Evolutionary conservation across 2,797 vertebrate genomes (phyloP).

Genomic region (Enteromius paludinosus): DNA sequence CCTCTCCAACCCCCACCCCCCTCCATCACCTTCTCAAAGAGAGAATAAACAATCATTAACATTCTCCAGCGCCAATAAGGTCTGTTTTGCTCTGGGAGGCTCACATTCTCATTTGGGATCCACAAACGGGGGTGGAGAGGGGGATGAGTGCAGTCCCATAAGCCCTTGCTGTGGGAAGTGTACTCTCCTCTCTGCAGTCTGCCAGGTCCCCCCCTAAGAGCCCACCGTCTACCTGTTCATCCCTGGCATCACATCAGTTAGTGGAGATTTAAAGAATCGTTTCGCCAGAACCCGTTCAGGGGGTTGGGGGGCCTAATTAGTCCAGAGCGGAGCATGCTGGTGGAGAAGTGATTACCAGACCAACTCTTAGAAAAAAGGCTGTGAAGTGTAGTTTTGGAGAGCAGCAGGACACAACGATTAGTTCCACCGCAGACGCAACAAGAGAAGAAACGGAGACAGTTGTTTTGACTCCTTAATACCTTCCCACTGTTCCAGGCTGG

Average conservation of each 20-base stretch:
- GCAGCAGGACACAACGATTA: slow-evolving; percentile 44
- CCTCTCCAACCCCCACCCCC: slow-evolving; percentile 40
- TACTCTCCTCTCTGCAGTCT: slow-evolving; percentile 35
- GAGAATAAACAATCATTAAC: slow-evolving; percentile 64
- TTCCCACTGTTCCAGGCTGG: slow-evolving; percentile 35
- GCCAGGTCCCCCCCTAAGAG: slow-evolving; percentile 36
- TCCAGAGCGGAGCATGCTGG: slow-evolving; percentile 70
- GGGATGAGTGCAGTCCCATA: slow-evolving; percentile 44
- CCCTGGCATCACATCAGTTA: slow-evolving; percentile 76
- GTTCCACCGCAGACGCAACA: slow-evolving; percentile 32
- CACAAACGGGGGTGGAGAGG: slow-evolving; percentile 60
- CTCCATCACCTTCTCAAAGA: slow-evolving; percentile 50
- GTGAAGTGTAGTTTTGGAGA: slow-evolving; percentile 38
- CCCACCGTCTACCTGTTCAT: slow-evolving; percentile 52
- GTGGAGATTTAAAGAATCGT: slow-evolving; percentile 77
- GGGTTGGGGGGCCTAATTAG: slow-evolving; percentile 75
- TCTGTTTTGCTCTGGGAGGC: slow-evolving; percentile 51
- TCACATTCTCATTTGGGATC: slow-evolving; percentile 63
- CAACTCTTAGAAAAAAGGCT: slow-evolving; percentile 41
- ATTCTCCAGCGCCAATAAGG: slow-evolving; percentile 55
- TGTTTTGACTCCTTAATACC: slow-evolving; percentile 47
- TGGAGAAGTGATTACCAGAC: slow-evolving; percentile 73
- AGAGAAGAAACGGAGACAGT: slow-evolving; percentile 37
- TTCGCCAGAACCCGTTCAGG: slow-evolving; percentile 55
- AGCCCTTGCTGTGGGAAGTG: slow-evolving; percentile 53